Conservation (phyloP, 2,797 vertebrate genomes). For the Gila robusta region DNA sequence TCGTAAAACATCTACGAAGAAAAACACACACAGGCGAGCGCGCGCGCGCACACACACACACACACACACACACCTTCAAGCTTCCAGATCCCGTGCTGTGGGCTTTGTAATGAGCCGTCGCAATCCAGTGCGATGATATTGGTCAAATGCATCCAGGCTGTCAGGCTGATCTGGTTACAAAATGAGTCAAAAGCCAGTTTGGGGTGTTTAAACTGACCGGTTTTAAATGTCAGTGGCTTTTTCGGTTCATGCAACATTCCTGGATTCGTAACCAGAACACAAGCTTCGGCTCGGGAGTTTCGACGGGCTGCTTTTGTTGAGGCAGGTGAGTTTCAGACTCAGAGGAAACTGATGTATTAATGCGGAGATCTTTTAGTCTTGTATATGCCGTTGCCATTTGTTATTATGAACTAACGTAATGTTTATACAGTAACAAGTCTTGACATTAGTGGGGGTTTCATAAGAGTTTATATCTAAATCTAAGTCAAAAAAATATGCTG, state of each 20-base stretch:
- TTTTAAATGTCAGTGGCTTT: slow-evolving; percentile 19
- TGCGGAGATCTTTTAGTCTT: background rate
- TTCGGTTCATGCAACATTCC: slow-evolving; percentile 24
- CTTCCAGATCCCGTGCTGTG: background rate
- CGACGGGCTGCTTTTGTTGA: slow-evolving; percentile 33
- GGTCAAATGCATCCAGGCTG: slow-evolving; percentile 25
- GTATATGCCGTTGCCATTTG: background rate
- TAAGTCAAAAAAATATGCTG: background rate
- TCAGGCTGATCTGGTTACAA: slow-evolving; percentile 9
- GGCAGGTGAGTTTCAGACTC: slow-evolving; percentile 37
- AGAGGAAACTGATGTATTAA: background rate
- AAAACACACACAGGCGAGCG: background rate
- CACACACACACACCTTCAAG: background rate
- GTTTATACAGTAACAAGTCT: background rate
- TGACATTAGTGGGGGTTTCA: background rate
- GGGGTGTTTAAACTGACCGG: slow-evolving; percentile 1
- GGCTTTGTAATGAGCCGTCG: background rate
- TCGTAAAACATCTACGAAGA: slow-evolving; percentile 68
- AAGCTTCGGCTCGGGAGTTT: slow-evolving; percentile 29
- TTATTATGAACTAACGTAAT: background rate
- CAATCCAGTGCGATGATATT: slow-evolving; percentile 7
- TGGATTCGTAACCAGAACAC: slow-evolving; percentile 18
- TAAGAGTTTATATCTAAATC: background rate
- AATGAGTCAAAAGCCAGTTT: slow-evolving; percentile 34
- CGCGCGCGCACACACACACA: background rate